Percentiles rank a stretch among this genome's conserved stretches.
These are phyloP conservation scores for Corythornis madagascariensis DNA, from an alignment of 2,113 vertebrate species.

Conservation along the genomic window DNA sequence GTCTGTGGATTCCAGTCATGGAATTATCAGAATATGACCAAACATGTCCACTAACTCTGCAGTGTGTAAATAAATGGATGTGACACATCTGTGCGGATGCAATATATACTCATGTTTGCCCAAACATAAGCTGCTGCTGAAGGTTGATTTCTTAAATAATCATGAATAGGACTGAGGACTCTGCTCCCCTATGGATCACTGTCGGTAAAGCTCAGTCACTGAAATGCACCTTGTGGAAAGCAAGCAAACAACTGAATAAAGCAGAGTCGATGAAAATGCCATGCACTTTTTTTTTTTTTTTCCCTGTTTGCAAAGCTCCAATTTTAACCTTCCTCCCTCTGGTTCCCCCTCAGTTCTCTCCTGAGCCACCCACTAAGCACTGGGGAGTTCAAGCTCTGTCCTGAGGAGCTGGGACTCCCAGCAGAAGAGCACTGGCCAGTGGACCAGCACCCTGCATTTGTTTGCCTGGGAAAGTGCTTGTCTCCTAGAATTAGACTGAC, in stretches of 20 bases:
- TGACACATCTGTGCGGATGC: neutral
- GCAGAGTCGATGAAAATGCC: neutral
- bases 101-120: neutral
- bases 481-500: neutral
- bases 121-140: neutral
- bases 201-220: neutral
- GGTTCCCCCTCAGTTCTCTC: neutral
- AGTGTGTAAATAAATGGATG: neutral
- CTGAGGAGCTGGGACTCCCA: neutral
- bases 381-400: neutral
- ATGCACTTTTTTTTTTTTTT: neutral
- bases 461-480: neutral
- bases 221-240: neutral
- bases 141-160: neutral
- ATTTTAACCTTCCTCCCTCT: neutral
- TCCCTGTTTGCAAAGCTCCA: neutral
- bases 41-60: neutral
- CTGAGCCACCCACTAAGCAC: neutral
- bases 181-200: neutral
- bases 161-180: neutral
- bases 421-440: neutral
- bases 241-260: neutral
- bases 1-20: neutral
- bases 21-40: fast-evolving
- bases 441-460: fast-evolving